Evolutionary conservation across 2,113 vertebrate genomes (phyloP).

Genomic region (Pterocles orientalis): DNA sequence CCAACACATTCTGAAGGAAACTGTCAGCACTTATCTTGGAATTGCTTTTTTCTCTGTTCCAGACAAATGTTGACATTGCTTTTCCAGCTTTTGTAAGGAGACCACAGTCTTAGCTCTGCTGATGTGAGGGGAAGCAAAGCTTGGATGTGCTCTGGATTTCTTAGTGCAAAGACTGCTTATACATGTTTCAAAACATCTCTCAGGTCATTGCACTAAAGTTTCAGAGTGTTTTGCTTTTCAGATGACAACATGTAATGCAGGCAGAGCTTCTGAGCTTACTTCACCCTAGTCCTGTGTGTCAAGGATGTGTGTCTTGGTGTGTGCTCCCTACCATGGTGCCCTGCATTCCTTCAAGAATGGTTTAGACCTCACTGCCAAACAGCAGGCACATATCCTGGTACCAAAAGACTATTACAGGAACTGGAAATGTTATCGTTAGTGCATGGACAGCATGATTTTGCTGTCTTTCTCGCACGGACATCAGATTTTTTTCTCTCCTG

Average conservation of each 20-base stretch:
- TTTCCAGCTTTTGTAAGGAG: neutral
- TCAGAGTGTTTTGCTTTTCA: neutral
- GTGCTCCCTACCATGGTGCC: neutral
- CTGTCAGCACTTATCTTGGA: neutral
- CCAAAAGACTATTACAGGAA: neutral
- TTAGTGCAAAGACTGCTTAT: neutral
- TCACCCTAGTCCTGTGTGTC: neutral
- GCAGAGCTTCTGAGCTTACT: neutral
- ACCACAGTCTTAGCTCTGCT: neutral
- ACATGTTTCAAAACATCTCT: neutral
- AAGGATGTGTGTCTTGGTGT: neutral
- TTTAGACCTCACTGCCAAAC: neutral
- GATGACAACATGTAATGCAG: neutral
- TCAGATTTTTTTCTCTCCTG: neutral
- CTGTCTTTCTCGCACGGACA: neutral
- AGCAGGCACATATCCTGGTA: neutral
- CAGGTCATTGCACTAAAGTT: neutral
- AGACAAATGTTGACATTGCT: neutral
- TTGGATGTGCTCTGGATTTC: neutral
- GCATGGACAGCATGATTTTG: neutral
- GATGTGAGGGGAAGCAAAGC: neutral
- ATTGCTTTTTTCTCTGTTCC: neutral
- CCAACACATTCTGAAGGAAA: neutral
- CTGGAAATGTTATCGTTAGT: neutral
- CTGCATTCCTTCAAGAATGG: neutral